phyloP scores from a whole-genome alignment of 2,888 invertebrate genomes.

The Hybos culiciformis region DNA sequence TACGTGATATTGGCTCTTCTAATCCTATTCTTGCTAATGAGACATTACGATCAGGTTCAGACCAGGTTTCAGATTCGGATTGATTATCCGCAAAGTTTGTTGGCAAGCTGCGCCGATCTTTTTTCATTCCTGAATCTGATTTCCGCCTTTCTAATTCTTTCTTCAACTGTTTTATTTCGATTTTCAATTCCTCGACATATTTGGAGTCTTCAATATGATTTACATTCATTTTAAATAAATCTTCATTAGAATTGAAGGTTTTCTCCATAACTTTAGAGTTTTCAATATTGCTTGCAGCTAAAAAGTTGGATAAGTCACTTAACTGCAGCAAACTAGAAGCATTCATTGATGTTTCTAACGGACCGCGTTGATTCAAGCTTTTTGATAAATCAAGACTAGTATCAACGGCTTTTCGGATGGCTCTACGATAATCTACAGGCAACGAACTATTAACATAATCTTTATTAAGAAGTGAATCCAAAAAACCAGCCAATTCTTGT shows the following conservation, averaged over 20 bases:
- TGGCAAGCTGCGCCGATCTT: conserved; percentile 30
- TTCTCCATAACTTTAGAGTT: conserved; percentile 16
- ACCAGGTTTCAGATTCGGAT: conserved; percentile 73
- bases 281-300: conserved; percentile 21
- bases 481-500: conserved; percentile 46
- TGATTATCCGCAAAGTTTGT: conserved; percentile 23
- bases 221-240: conserved; percentile 11
- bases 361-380: conserved; percentile 35
- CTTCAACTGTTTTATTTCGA: conserved; percentile 26
- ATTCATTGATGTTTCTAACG: conserved; percentile 31
- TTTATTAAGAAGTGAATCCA: conserved; percentile 43
- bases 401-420: conserved; percentile 41
- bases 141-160: conserved; percentile 23
- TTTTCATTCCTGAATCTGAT: conserved; percentile 20
- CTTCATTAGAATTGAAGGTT: conserved; percentile 27
- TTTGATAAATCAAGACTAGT: conserved; percentile 41
- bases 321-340: conserved; percentile 39
- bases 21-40: conserved; percentile 67
- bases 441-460: conserved; percentile 41
- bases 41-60: conserved; percentile 71
- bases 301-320: conserved; percentile 36
- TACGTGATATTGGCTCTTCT: conserved; percentile 34
- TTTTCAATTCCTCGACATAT: conserved; percentile 17
- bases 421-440: conserved; percentile 38
- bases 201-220: neutral